Evolutionary conservation across 2,113 vertebrate genomes (phyloP), one percentile per base, ranked within the genome.

Genomic region (Hemiscyllium ocellatum): DNA sequence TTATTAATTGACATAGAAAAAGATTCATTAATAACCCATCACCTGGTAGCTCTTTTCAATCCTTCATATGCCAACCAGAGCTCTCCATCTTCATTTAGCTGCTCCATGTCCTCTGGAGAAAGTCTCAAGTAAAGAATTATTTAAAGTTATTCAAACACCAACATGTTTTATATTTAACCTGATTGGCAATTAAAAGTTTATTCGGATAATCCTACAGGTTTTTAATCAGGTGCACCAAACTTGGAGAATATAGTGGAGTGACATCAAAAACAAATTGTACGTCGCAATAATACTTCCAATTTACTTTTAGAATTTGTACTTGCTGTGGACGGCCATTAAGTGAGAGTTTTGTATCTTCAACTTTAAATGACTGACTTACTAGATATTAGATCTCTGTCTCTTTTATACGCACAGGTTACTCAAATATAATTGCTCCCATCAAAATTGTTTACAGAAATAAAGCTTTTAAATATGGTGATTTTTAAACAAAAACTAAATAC

Each of bases 11-110:
- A 15, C 26, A 47, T 17, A 26, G 61, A 89, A 61, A 13, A 95
- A 15, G 37, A 50, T 50, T 42, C 0, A 95, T 70, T 72, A 52
- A 72, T 72, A 13, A 85, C 70, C 96, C 96, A 97, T 97, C 24
- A 99, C 99, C 98, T 98, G 83, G 98, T 98, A 26, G 99, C 98
- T 97, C 99, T 98, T 96, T 99, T 98, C 68, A 99, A 97, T 19
- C 98, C 97, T 95, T 99, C 98, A 0, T 99, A 98, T 83, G 98
- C 98, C 97, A 97, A 97, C 97, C 98, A 98, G 56, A 99, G 96
- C 83, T 99, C 98, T 96, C 98, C 98, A 83, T 98, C 97, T 96
- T 99, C 98, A 96, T 98, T 98, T 95, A 98, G 97, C 96, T 98
- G 98, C 15, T 98, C 98, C 96, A 98, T 96, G 94, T 98, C 97